Evolutionary conservation across 2,888 invertebrate genomes (phyloP), one percentile per base, ranked within the genome.

Genomic region (Himalopsyche japonica): DNA sequence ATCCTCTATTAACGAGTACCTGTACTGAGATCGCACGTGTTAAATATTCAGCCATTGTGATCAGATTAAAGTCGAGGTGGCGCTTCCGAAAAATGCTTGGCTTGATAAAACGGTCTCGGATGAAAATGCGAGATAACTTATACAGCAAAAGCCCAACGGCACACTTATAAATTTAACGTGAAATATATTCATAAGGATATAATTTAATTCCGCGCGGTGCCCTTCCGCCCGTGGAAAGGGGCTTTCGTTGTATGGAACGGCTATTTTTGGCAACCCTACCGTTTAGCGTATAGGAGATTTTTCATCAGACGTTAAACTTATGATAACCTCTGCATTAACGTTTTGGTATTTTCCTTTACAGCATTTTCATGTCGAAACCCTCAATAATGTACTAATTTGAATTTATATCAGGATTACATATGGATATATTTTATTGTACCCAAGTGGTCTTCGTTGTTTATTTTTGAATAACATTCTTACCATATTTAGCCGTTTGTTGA

Each of bases 151-250:
- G 88, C 90, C 90, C 90, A 89, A 91, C 92, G 92, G 92, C 92
- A 92, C 92, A 92, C 90, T 91, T 89, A 89, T 88, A 90, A 92
- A 91, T 92, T 92, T 92, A 92, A 92, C 92, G 92, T 89, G 91
- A 92, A 92, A 92, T 92, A 92, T 92, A 92, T 92, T 92, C 92
- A 92, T 92, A 92, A 92, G 92, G 90, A 90, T 89, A 91, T 92
- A 92, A 92, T 92, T 92, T 91, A 86, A 92, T 92, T 91, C 91
- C 89, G 82, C 79, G 76, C 85, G 85, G 84, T 84, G 82, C 82
- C 81, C 37, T 82, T 76, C 24, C 70, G 24, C 70, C 70, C 27
- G 70, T 70, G 70, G 70, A 70, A 70, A 70, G 70, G 70, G 70
- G 70, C 70, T 6, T 24, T 70, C 70, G 24, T 27, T 27, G 70